Percentiles rank a stretch among this genome's conserved stretches.
Evolutionary conservation across 2,888 invertebrate species (phyloP).

Genomic region (Cenopis cana): DNA sequence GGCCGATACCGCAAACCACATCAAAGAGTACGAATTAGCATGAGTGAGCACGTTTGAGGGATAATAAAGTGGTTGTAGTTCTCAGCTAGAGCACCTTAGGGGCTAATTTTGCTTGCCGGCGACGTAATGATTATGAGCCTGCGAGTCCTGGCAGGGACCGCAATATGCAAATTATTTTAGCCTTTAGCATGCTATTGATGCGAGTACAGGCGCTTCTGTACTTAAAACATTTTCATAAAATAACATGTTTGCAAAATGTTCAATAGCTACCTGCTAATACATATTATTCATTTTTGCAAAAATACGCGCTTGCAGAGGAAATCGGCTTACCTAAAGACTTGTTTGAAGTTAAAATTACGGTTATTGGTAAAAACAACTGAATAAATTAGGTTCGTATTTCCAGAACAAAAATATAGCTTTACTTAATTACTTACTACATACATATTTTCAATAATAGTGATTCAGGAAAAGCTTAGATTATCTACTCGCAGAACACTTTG

Average conservation of each 20-base stretch:
- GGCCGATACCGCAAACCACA: constrained; percentile 64
- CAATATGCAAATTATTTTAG: constrained; percentile 82
- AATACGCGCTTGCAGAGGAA: not conserved
- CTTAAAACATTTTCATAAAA: constrained; percentile 54
- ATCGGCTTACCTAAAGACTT: not conserved
- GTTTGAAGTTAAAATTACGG: constrained; percentile 26
- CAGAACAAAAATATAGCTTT: too few species aligned
- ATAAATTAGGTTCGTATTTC: not conserved
- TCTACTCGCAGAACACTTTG: not conserved
- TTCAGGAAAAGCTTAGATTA: not conserved
- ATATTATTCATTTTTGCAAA: constrained; percentile 33
- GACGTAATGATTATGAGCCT: constrained; percentile 78
- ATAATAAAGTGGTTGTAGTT: constrained; percentile 79
- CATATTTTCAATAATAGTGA: not conserved
- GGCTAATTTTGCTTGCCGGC: constrained; percentile 77
- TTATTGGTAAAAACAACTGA: not conserved
- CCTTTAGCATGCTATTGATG: constrained; percentile 67
- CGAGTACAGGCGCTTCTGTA: constrained; percentile 56
- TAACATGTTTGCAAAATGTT: constrained; percentile 48
- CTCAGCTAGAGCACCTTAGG: constrained; percentile 79
- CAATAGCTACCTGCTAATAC: constrained; percentile 33
- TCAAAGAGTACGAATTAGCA: constrained; percentile 81
- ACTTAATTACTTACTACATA: not conserved
- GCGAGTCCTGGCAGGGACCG: constrained; percentile 65
- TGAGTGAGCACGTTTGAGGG: constrained; percentile 77